These are phyloP conservation scores for Maniola hyperantus DNA, from an alignment of 2,888 invertebrate species.

Conservation along the genomic window DNA sequence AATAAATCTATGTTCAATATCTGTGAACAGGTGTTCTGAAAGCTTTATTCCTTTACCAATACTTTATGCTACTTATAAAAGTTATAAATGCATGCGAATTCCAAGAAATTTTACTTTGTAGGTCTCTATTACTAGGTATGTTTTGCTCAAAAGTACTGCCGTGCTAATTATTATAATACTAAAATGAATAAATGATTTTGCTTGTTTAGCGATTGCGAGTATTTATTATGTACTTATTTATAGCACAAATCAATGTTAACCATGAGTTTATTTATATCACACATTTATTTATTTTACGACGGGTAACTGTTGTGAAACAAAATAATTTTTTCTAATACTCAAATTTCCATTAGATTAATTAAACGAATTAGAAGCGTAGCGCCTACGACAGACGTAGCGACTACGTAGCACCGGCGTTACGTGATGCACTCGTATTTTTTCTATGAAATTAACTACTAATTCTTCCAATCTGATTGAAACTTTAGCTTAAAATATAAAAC, in stretches of 20 bases:
- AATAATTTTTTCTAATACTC: too few relatives aligned
- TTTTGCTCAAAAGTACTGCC: too few relatives aligned
- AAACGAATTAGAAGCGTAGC: not conserved
- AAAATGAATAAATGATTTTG: too few relatives aligned
- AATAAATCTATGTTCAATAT: constrained; percentile 4
- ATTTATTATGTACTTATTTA: too few relatives aligned
- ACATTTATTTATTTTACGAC: too few relatives aligned
- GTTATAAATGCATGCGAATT: not conserved
- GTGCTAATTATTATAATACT: too few relatives aligned
- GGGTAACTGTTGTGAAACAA: too few relatives aligned
- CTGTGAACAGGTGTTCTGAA: constrained; percentile 12
- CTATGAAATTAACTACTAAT: not conserved
- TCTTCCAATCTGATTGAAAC: not conserved
- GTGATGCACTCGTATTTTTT: not conserved
- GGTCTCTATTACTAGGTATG: too few relatives aligned
- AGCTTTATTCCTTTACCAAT: constrained; percentile 12
- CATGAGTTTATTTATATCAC: too few relatives aligned
- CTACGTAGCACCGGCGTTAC: not conserved
- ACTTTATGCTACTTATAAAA: constrained; percentile 7
- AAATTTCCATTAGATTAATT: too few relatives aligned
- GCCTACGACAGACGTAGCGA: constrained; percentile 1
- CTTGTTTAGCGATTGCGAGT: too few relatives aligned
- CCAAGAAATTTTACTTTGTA: not conserved
- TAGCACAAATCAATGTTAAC: too few relatives aligned
- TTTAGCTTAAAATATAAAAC: not conserved